Percentiles rank a stretch among this genome's conserved stretches.
These are phyloP conservation scores for Spea hammondii DNA, from an alignment of 2,797 vertebrate genomes.

Conservation along the genomic window DNA sequence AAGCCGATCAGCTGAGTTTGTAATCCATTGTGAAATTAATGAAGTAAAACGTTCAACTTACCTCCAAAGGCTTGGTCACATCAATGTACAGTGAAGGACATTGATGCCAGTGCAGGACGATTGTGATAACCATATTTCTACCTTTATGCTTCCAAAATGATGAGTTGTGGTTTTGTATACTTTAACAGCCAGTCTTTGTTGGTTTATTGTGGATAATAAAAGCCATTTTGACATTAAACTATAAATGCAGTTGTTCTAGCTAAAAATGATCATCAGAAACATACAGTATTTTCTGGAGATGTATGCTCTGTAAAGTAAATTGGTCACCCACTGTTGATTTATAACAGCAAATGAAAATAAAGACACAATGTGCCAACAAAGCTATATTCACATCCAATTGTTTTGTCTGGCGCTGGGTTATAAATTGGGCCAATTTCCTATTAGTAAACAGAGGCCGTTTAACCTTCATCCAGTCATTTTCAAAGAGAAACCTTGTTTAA, in stretches of 20 bases:
- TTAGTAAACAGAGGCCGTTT: neutral
- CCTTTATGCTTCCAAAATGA: too few relatives aligned
- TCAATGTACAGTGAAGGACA: too few relatives aligned
- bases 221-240: neutral
- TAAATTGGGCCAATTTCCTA: conserved; percentile 1
- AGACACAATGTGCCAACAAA: neutral
- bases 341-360: neutral
- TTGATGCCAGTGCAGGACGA: too few relatives aligned
- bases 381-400: neutral
- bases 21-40: too few relatives aligned
- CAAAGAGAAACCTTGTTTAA: neutral
- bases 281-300: neutral
- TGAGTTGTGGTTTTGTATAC: too few relatives aligned
- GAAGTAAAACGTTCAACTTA: too few relatives aligned
- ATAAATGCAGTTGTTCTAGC: neutral
- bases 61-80: too few relatives aligned
- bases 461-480: neutral
- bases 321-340: conserved; percentile 6
- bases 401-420: neutral
- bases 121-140: too few relatives aligned
- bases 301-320: neutral
- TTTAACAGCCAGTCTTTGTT: too few relatives aligned
- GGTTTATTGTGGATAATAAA: too few relatives aligned
- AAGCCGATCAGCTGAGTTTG: too few relatives aligned
- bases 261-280: neutral